Conservation (phyloP, 2,888 invertebrate genomes). For the Himalopsyche kuldschensis region DNA sequence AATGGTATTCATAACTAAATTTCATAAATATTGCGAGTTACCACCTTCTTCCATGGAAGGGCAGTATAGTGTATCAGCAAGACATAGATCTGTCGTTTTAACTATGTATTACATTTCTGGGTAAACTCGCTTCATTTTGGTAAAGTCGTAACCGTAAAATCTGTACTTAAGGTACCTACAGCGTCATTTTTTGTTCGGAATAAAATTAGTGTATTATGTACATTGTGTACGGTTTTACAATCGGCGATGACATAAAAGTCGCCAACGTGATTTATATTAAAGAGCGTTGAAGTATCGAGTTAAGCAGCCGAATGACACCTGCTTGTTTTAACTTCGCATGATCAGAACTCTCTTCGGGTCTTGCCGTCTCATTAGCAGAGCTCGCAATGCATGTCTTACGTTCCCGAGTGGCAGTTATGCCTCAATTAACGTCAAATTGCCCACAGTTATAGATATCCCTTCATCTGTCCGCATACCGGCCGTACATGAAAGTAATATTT, state of each 20-base stretch:
- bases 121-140: too few relatives aligned
- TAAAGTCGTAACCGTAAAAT: too few relatives aligned
- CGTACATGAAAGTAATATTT: conserved; percentile 25
- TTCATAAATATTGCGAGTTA: too few relatives aligned
- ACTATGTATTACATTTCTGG: too few relatives aligned
- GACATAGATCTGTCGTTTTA: too few relatives aligned
- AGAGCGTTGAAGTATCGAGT: background rate
- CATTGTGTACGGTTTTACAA: background rate
- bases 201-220: background rate
- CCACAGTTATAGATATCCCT: conserved; percentile 35
- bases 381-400: conserved; percentile 32
- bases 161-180: too few relatives aligned
- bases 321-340: conserved; percentile 5
- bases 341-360: background rate
- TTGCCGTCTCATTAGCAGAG: conserved; percentile 29
- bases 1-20: too few relatives aligned
- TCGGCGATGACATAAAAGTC: background rate
- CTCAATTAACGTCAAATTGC: conserved; percentile 40
- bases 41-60: too few relatives aligned
- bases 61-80: too few relatives aligned
- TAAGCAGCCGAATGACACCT: conserved; percentile 1
- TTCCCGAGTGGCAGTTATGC: conserved; percentile 36
- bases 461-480: conserved; percentile 23
- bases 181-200: too few relatives aligned
- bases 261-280: background rate